Evolutionary conservation across 2,888 invertebrate species (phyloP).

Genomic region (Lithophane ornitopus): DNA sequence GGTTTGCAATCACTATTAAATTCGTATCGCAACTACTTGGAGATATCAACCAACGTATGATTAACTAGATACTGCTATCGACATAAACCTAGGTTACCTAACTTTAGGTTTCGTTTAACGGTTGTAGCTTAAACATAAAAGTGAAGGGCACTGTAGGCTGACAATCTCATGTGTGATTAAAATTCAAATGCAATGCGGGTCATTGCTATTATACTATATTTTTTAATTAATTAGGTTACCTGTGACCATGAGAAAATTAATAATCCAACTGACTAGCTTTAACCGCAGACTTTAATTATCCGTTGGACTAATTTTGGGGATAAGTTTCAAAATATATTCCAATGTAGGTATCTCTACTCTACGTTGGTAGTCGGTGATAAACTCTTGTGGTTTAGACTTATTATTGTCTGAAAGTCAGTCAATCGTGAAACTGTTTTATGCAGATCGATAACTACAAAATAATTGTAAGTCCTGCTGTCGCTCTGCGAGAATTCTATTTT

Average conservation of each 20-base stretch:
- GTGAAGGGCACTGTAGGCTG: constrained; percentile 64
- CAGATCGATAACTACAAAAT: constrained; percentile 1
- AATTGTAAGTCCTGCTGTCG: neutral
- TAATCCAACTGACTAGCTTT: no score
- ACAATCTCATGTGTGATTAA: constrained; percentile 55
- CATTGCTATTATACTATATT: constrained; percentile 45
- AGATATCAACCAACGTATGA: constrained; percentile 26
- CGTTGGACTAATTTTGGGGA: neutral
- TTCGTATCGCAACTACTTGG: neutral
- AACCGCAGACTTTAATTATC: neutral
- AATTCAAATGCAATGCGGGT: constrained; percentile 57
- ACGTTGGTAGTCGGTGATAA: no score
- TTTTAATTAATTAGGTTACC: constrained; percentile 18
- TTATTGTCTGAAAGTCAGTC: neutral
- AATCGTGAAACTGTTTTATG: neutral
- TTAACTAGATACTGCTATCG: constrained; percentile 9
- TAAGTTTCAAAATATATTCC: neutral
- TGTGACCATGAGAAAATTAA: neutral
- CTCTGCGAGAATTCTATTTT: constrained; percentile 4
- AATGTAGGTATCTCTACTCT: neutral
- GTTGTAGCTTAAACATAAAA: constrained; percentile 50
- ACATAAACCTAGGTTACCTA: constrained; percentile 23
- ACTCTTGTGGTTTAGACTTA: neutral
- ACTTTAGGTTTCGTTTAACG: constrained; percentile 37
- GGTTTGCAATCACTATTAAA: constrained; percentile 1